Evolutionary conservation across 2,113 vertebrate species (phyloP), one percentile per base, ranked within the genome.

Genomic region (Cavia aperea): DNA sequence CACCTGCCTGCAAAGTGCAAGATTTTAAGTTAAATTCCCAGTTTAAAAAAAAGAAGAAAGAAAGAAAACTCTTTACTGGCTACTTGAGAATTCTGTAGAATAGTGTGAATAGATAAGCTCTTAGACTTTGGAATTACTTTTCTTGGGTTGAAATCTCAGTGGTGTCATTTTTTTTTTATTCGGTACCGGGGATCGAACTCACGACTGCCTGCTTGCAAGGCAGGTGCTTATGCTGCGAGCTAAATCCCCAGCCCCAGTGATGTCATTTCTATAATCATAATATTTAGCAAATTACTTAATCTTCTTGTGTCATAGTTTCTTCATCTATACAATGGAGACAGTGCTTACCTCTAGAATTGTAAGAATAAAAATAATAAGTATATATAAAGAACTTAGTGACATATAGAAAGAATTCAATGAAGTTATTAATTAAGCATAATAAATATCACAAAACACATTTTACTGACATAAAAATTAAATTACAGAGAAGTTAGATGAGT

Each of bases 321-420:
- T 90, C 68, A 85, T 72, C 43, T 86, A 8, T 43, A 62, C 68
- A 31, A 89, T 79, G 26, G 60, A 88, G 19, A 88, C 85, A 78
- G 49, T 5, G 49, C 7, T 31, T 51, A 19, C 15, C 18, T 83
- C 62, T 88, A 24, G 39, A 66, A 16, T 62, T 96, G 63, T 56
- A 70, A 73, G 24, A 72, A 79, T 92, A 72, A 89, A 94, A 94
- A 86, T 51, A 92, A n/a, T 75, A 89, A 93, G 13, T 31, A 63
- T 11, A 62, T 31, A 58, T 72, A 90, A 77, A 91, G 31, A 13
- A 85, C 5, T 54, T 58, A 82, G 43, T 85, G 43, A 43, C 49
- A 72, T 51, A 46, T 56, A 75, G 46, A 93, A 77, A 43, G 7
- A 49, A 3, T 18, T 31, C 46, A n/a, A 39, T 62, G 84, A 85